phyloP scores from a whole-genome alignment of 2,113 vertebrate genomes.

The Fregetta grallaria region DNA sequence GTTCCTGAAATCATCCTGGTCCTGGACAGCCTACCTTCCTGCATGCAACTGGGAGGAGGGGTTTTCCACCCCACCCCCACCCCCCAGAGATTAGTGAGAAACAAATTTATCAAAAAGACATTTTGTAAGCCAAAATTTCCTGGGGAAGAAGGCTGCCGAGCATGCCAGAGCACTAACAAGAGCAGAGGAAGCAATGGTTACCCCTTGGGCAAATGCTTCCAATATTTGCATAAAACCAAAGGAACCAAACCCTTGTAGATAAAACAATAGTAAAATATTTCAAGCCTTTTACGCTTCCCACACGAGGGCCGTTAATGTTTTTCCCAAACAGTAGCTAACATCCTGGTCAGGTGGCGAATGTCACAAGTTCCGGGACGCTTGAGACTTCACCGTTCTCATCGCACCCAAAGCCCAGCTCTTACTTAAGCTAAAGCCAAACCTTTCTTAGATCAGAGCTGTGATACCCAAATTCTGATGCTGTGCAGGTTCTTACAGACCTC shows the following conservation, averaged over 20 bases:
- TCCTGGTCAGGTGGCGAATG: not conserved
- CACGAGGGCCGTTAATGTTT: fast-evolving
- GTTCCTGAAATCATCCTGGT: not conserved
- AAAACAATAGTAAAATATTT: not conserved
- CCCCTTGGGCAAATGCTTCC: not conserved
- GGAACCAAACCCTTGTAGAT: not conserved
- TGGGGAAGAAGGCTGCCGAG: not conserved
- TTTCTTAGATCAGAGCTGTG: not conserved
- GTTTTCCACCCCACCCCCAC: too few species aligned
- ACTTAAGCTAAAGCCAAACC: not conserved
- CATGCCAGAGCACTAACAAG: not conserved
- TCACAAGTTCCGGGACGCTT: not conserved
- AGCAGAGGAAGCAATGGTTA: not conserved
- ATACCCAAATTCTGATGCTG: not conserved
- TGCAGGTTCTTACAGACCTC: not conserved
- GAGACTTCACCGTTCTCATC: not conserved
- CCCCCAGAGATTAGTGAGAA: not conserved
- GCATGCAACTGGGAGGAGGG: not conserved
- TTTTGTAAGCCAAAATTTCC: not conserved
- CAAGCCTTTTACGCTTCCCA: not conserved
- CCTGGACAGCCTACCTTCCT: not conserved
- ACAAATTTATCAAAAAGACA: not conserved
- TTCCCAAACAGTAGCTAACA: not conserved
- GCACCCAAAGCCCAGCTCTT: not conserved
- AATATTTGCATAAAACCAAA: not conserved